Evolutionary conservation across 2,797 vertebrate genomes (phyloP), one percentile per base, ranked within the genome.

Genomic region (Sternotherus odoratus): DNA sequence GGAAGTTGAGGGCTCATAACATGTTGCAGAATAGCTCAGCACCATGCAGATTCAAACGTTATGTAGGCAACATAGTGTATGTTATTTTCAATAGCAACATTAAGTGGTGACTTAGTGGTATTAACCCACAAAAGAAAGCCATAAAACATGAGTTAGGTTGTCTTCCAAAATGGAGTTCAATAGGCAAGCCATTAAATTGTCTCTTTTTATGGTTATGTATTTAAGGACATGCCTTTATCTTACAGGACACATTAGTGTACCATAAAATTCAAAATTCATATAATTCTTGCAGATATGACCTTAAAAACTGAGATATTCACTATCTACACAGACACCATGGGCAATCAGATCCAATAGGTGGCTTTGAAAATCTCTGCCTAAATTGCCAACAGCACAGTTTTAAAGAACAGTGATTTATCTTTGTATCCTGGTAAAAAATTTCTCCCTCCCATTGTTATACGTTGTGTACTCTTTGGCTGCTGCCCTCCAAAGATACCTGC

Each of bases 71-170:
- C 43, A 75, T 50, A 89, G 5, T 49, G 28, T 33, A 39, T 17
- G 16, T 12, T 90, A 50, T 56, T 81, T 54, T 86, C 82, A 91
- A 53, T 5, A 85, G 51, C 36, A 85, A 53, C 36, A 72, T 75
- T 88, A 92, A 93, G 60, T 49, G 60, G 11, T 33, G 93, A 90
- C 74, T 94, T 69, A 90, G 74, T 69, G 85, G 75, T 51, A 77
- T 48, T 86, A 93, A 93, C 83, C 66, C n/a, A 91, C 83, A 95
- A 92, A 91, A 56, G 77, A 92, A 91, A 92, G 24, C 43, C 12
- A 60, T 94, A 84, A 96, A 95, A 95, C 56, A 92, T 26, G 66
- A 92, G 82, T 23, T 74, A 33, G 4, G n/a, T 24, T 21, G 36
- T 88, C 16, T 79, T 92, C 81, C 80, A 91, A 93, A 95, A 89